Evolutionary conservation across 2,113 vertebrate genomes (phyloP).

Genomic region (Syrrhaptes paradoxus): DNA sequence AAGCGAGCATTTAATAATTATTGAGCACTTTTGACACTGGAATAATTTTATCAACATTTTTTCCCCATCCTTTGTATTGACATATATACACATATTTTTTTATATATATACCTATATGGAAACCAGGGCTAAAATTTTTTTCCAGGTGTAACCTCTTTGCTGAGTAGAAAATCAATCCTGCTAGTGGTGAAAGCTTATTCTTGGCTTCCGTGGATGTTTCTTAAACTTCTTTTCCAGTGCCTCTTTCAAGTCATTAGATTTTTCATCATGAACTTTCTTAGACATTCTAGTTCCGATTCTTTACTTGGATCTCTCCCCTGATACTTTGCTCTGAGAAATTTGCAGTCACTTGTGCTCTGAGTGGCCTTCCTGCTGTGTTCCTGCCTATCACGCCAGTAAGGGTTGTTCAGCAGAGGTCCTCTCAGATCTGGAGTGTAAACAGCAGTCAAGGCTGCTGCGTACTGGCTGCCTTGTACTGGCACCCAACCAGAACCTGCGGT

Average conservation of each 20-base stretch:
- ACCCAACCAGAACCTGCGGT: constrained; percentile 55
- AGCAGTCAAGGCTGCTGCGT: background rate
- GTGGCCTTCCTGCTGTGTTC: background rate
- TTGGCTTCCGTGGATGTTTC: background rate
- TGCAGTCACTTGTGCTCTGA: background rate
- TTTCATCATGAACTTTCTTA: background rate
- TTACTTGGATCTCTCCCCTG: background rate
- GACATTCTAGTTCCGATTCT: background rate
- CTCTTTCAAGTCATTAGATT: background rate
- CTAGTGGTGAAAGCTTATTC: background rate
- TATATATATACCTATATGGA: background rate
- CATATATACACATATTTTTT: background rate
- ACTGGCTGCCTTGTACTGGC: constrained; percentile 36
- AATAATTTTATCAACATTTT: background rate
- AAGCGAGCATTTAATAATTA: background rate
- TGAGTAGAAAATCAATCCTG: background rate
- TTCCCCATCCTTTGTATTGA: background rate
- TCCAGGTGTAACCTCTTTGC: background rate
- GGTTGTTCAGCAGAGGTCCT: background rate
- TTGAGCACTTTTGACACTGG: background rate
- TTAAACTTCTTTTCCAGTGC: background rate
- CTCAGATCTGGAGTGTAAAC: background rate
- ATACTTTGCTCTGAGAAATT: background rate
- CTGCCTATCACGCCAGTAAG: background rate
- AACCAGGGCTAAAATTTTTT: background rate